These are phyloP conservation scores for Phoebastria nigripes DNA, from an alignment of 2,797 vertebrate genomes.

Conservation along the genomic window DNA sequence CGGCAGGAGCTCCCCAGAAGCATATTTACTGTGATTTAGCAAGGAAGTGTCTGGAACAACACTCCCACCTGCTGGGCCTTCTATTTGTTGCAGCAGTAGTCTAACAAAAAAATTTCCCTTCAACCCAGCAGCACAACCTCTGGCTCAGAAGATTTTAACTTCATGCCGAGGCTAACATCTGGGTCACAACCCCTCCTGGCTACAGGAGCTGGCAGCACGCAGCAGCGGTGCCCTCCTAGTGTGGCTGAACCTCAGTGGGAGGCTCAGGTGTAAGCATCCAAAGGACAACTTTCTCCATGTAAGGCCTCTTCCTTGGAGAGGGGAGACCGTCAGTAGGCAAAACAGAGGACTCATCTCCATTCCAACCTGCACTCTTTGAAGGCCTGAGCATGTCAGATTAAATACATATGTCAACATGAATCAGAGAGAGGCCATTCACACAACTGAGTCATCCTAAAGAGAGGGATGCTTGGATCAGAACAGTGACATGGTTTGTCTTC, in stretches of 20 bases:
- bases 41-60: not conserved
- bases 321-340: accelerated
- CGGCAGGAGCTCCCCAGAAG: not conserved
- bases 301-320: not conserved
- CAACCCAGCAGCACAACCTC: not conserved
- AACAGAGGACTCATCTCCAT: not conserved
- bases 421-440: not conserved
- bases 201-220: not conserved
- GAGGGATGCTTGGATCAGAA: not conserved
- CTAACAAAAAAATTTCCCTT: not conserved
- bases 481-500: not conserved
- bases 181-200: not conserved
- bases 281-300: not conserved
- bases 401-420: not conserved
- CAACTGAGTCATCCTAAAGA: not conserved
- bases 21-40: not conserved
- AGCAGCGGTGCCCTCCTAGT: not conserved
- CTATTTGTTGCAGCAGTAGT: not conserved
- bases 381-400: not conserved
- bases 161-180: not conserved
- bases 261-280: not conserved
- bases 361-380: not conserved
- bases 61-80: constrained; percentile 49
- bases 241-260: not conserved
- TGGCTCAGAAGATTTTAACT: not conserved